Conservation (phyloP, 92 coral and sea anemone genomes). For the Porites evermanni region DNA sequence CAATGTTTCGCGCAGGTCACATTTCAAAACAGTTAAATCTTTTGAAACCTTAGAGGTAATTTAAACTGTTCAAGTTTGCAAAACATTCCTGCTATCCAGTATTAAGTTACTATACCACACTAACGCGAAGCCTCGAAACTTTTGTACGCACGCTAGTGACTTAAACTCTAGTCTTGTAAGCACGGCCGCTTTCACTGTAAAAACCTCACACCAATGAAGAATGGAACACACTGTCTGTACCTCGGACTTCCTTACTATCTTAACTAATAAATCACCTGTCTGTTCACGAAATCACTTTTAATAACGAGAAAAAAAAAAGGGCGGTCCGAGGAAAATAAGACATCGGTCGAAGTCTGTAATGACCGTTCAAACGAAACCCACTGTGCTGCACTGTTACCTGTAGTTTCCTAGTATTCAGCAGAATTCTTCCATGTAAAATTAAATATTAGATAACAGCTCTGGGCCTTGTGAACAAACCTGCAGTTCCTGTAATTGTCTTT, state of each 20-base stretch:
- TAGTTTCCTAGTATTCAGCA: too few species aligned
- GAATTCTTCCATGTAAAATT: background rate
- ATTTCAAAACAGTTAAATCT: background rate
- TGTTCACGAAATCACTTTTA: too few species aligned
- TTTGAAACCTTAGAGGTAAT: background rate
- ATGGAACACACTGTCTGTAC: too few species aligned
- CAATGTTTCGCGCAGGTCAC: background rate
- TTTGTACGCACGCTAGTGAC: background rate
- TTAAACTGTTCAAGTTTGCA: background rate
- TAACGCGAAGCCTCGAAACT: background rate
- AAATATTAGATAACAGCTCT: background rate
- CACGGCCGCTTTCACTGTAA: too few species aligned
- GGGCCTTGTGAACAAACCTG: conserved; percentile 60
- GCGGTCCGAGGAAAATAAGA: background rate
- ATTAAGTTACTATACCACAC: background rate
- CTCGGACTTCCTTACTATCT: too few species aligned
- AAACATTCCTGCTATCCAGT: background rate
- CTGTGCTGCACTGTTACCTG: background rate
- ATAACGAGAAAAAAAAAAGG: too few species aligned
- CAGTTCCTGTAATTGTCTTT: conserved; percentile 79
- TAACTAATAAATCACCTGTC: too few species aligned
- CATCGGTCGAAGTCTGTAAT: background rate
- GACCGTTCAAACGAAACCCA: background rate
- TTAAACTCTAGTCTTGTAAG: too few species aligned
- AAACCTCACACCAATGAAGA: background rate